These are phyloP conservation scores for Choloepus didactylus DNA, from an alignment of 2,797 vertebrate genomes.

Conservation along the genomic window DNA sequence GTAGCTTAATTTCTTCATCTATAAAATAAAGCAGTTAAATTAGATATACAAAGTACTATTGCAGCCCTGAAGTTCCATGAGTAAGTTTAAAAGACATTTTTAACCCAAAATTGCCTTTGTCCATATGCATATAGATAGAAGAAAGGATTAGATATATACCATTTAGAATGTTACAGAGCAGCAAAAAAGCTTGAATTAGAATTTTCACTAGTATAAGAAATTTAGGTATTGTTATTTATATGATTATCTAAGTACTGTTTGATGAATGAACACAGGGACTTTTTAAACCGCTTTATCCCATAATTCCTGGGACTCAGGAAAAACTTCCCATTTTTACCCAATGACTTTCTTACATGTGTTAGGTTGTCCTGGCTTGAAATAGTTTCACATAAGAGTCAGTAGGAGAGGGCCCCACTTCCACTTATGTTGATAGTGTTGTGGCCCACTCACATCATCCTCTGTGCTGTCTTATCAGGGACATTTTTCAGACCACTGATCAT, in stretches of 20 bases:
- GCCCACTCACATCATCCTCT: not conserved
- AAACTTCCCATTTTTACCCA: not conserved
- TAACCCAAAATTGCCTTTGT: not conserved
- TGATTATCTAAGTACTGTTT: not conserved
- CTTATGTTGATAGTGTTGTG: accelerated
- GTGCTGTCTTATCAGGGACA: not conserved
- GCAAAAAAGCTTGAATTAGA: not conserved
- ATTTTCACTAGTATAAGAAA: not conserved
- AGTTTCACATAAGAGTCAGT: not conserved
- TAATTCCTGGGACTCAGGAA: not conserved
- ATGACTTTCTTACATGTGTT: not conserved
- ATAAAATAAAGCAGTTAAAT: not conserved
- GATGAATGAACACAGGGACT: not conserved
- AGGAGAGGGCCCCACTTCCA: not conserved
- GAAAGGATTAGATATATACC: not conserved
- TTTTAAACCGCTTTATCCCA: not conserved
- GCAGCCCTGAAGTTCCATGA: not conserved
- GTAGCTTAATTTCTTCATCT: not conserved
- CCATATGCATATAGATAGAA: not conserved
- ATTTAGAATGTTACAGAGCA: not conserved
- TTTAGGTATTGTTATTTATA: not conserved
- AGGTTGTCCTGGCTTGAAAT: not conserved
- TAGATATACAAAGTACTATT: not conserved
- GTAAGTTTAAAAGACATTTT: not conserved
- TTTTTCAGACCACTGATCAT: accelerated